Percentiles rank a stretch among this genome's conserved stretches.
Conservation (phyloP, 1,140 invertebrate species). For the Dinothrombium tinctorium region DNA sequence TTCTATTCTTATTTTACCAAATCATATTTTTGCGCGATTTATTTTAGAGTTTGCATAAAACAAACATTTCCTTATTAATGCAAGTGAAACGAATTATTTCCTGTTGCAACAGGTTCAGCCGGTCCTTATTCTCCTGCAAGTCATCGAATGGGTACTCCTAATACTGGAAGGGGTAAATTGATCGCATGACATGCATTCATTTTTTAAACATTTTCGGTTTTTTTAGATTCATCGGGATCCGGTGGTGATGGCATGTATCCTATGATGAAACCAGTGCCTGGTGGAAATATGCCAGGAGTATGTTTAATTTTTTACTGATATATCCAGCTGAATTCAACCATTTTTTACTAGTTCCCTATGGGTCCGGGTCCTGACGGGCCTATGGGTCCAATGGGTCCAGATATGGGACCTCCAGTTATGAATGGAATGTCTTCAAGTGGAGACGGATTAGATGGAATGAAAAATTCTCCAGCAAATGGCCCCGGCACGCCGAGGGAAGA, state of each 20-base stretch:
- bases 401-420: conserved; percentile 17
- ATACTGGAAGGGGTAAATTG: conserved; percentile 19
- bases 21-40: no score
- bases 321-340: no score
- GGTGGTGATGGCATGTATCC: conserved; percentile 89
- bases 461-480: conserved; percentile 78
- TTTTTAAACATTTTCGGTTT: conserved; percentile 9
- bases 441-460: conserved; percentile 85
- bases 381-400: conserved; percentile 16
- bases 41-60: no score
- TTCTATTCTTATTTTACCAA: no score
- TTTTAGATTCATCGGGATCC: conserved; percentile 36
- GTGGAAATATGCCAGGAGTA: conserved; percentile 25
- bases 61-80: no score
- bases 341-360: conserved; percentile 14
- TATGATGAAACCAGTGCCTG: conserved; percentile 81
- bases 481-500: conserved; percentile 83
- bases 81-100: no score
- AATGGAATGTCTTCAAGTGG: conserved; percentile 19
- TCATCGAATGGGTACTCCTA: conserved; percentile 20
- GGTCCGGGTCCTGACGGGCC: conserved; percentile 15
- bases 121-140: conserved; percentile 27
- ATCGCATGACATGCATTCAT: background rate
- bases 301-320: no score
- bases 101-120: conserved; percentile 27